Base-by-base conservation (phyloP, 2,113 vertebrate genomes). In the Ageneiosus marmoratus region DNA sequence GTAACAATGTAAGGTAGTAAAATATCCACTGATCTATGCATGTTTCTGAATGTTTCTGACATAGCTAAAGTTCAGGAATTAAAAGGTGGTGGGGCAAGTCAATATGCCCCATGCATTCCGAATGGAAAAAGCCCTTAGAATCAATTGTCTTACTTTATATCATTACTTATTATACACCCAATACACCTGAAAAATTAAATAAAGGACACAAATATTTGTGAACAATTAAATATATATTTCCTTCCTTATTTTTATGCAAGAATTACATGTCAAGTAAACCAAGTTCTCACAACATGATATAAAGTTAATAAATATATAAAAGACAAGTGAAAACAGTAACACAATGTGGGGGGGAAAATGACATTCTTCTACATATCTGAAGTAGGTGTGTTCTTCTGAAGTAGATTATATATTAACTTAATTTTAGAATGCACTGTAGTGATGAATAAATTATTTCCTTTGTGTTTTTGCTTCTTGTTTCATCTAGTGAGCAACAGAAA, bases 231-330 rank as follows among this genome's bases (percentile, higher is more conserved):
- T 85, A 81, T 75, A 80, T 85, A 46, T 63, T 32, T 76, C 50
- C 53, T 73, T 48, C 22, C 24, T 72, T 72, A 72, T 13, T 27
- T 72, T 72, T 79, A 77, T 63, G 41, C n/a, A 63, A 50, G 51
- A 58, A 34, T 72, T 81, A 79, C 82, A 78, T 32, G 9, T 62
- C 4, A 72, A 72, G 32, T 58, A 79, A n/a, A n/a, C 37, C 44
- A 70, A 80, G 46, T 55, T 76, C 60, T 34, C 32, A 86, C 56
- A 92, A 90, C 91, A 90, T 85, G 88, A 56, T 82, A 86, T 90
- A 89, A 91, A 87, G 91, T 79, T 81, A 88, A 88, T 93, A 93
- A 94, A 93, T 94, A 94, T 89, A 88, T 84, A 90, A 90, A 88
- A 90, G 85, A 74, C 63, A 84, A 12, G 75, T 87, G 79, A 72